A percentile compares a stretch with the other conserved stretches of the same genome.
These are phyloP conservation scores for Drosophila barbarae DNA, from an alignment of 2,888 invertebrate genomes.

Conservation along the genomic window DNA sequence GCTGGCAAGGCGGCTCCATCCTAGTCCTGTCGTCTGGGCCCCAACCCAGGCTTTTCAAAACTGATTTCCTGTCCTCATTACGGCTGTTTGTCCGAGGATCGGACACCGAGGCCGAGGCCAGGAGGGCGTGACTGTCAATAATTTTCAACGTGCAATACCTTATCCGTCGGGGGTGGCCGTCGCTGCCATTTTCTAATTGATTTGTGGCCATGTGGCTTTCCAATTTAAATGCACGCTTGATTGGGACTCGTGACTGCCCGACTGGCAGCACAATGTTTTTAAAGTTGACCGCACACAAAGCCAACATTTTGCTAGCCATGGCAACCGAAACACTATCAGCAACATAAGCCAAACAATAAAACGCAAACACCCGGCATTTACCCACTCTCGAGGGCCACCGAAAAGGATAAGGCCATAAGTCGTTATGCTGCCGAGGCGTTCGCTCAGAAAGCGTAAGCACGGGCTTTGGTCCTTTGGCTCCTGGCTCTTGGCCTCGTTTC, in stretches of 20 bases:
- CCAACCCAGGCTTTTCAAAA: conserved; percentile 18
- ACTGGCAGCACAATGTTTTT: conserved; percentile 26
- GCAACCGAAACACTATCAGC: conserved; percentile 34
- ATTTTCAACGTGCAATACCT: conserved; percentile 30
- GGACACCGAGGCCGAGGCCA: neutral
- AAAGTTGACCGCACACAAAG: conserved; percentile 35
- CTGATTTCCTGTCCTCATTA: conserved; percentile 50
- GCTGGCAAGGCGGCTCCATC: conserved; percentile 19
- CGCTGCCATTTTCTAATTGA: conserved; percentile 55
- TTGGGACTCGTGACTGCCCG: conserved; percentile 18
- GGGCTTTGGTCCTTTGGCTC: conserved; percentile 20
- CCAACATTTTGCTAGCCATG: conserved; percentile 43
- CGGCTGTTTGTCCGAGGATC: conserved; percentile 33
- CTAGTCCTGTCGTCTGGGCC: conserved; percentile 1
- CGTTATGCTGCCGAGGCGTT: conserved; percentile 50
- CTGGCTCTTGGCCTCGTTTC: conserved; percentile 12
- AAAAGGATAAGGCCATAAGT: conserved; percentile 63
- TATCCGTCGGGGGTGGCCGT: conserved; percentile 10
- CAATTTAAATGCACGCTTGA: conserved; percentile 45
- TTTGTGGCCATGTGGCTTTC: conserved; percentile 50
- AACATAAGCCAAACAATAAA: conserved; percentile 34
- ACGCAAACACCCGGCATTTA: conserved; percentile 47
- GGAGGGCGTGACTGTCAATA: conserved; percentile 35
- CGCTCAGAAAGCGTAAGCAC: conserved; percentile 52
- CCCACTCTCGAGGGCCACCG: conserved; percentile 40